Conservation (phyloP, 2,888 invertebrate genomes). For the Cerastis leucographa region DNA sequence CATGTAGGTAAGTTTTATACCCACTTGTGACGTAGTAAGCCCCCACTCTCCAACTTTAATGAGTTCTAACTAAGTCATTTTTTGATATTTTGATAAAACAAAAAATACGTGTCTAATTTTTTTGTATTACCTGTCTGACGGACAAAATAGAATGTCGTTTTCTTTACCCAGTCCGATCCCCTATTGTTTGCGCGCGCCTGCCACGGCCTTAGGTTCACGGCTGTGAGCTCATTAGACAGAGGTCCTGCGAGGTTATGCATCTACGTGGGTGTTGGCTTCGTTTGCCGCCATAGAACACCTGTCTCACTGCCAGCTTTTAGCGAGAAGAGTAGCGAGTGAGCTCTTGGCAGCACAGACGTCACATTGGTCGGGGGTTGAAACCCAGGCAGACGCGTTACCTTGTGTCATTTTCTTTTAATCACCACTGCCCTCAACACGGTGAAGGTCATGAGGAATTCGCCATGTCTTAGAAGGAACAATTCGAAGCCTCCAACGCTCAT, state of each 20-base stretch:
- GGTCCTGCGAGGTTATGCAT: slow-evolving; percentile 44
- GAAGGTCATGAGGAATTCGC: neutral
- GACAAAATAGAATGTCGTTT: no score
- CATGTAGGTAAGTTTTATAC: no score
- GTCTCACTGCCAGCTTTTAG: neutral
- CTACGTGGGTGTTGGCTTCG: slow-evolving; percentile 66
- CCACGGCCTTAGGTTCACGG: slow-evolving; percentile 71
- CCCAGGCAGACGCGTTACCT: neutral
- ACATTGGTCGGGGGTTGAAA: neutral
- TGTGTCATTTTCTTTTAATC: neutral
- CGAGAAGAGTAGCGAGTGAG: neutral
- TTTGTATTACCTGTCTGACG: no score
- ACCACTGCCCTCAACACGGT: neutral
- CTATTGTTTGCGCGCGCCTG: slow-evolving; percentile 48
- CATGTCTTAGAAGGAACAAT: neutral
- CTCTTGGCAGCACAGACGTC: neutral
- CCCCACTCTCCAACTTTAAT: no score
- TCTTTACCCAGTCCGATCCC: no score
- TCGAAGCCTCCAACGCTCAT: neutral
- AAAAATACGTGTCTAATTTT: no score
- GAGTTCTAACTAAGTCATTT: no score
- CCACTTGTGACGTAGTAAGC: no score
- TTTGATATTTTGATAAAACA: no score
- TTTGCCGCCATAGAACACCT: slow-evolving; percentile 62
- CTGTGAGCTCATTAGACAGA: slow-evolving; percentile 60